Conservation (phyloP, 2,797 vertebrate genomes). For the Selene dorsalis region DNA sequence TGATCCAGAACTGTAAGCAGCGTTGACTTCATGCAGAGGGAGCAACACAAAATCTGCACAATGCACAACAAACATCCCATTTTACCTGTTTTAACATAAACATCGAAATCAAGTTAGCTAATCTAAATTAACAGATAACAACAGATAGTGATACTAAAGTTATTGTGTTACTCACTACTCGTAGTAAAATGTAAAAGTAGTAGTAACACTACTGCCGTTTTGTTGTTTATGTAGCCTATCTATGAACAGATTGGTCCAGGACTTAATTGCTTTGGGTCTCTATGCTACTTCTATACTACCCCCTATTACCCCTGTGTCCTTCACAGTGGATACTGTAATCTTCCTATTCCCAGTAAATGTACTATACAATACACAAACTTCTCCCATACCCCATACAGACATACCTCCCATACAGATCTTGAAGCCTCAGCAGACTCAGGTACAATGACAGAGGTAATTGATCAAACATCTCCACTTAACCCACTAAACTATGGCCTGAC, state of each 20-base stretch:
- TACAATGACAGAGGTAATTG: background rate
- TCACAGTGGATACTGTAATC: background rate
- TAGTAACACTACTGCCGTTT: background rate
- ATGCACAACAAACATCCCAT: background rate
- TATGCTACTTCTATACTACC: no score
- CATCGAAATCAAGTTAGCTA: background rate
- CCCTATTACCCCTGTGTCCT: background rate
- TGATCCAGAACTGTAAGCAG: background rate
- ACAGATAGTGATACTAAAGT: no score
- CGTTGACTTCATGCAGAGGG: background rate
- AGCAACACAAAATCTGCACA: background rate
- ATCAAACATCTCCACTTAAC: background rate
- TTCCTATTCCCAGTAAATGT: slow-evolving; percentile 1
- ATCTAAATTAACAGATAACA: no score
- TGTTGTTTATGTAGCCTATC: background rate
- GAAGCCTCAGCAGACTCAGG: background rate
- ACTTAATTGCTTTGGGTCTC: background rate
- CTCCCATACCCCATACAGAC: no score
- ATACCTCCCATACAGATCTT: background rate
- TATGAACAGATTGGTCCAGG: no score
- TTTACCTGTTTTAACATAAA: background rate
- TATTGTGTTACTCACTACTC: background rate
- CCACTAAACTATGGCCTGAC: no score
- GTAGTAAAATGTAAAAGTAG: background rate
- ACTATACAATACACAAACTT: background rate